Conservation (phyloP, 2,113 vertebrate species). For the Nothobranchius furzeri region DNA sequence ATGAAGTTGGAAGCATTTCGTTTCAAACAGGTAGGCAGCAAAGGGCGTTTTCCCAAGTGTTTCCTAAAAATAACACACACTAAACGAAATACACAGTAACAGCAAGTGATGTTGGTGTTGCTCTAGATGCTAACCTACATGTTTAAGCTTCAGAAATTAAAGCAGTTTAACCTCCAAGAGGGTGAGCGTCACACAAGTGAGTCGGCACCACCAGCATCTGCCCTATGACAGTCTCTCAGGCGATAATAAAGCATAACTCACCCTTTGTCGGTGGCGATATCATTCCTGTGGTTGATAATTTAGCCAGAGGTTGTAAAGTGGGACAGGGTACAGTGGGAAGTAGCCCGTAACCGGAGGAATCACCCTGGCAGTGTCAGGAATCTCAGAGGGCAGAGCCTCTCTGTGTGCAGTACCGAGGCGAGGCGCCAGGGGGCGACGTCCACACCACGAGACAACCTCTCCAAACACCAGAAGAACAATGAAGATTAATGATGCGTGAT, state of each 20-base stretch:
- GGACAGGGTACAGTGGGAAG: constrained; percentile 50
- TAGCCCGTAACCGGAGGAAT: constrained; percentile 67
- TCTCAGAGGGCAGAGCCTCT: constrained; percentile 69
- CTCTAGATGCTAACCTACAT: constrained; percentile 17
- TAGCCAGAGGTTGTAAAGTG: constrained; percentile 46
- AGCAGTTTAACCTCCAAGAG: constrained; percentile 13
- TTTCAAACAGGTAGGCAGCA: constrained; percentile 63
- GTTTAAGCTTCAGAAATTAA: constrained; percentile 16
- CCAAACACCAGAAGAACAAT: too few species aligned
- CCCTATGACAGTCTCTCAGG: constrained; percentile 17
- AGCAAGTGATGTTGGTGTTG: neutral
- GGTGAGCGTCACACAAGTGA: constrained; percentile 40
- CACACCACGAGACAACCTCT: neutral
- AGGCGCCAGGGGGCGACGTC: constrained; percentile 56
- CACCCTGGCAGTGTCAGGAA: constrained; percentile 68
- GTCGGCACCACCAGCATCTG: constrained; percentile 50
- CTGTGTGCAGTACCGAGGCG: constrained; percentile 15
- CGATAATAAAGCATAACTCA: constrained; percentile 47
- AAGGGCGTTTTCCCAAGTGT: constrained; percentile 68
- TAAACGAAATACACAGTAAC: neutral
- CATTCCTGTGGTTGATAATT: constrained; percentile 46
- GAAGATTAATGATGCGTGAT: too few species aligned
- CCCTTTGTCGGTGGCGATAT: constrained; percentile 44
- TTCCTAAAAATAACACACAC: constrained; percentile 19
- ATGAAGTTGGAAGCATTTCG: constrained; percentile 58